Evolutionary conservation across 2,888 invertebrate genomes (phyloP), one percentile per base, ranked within the genome.

Genomic region (Hypena proboscidalis): DNA sequence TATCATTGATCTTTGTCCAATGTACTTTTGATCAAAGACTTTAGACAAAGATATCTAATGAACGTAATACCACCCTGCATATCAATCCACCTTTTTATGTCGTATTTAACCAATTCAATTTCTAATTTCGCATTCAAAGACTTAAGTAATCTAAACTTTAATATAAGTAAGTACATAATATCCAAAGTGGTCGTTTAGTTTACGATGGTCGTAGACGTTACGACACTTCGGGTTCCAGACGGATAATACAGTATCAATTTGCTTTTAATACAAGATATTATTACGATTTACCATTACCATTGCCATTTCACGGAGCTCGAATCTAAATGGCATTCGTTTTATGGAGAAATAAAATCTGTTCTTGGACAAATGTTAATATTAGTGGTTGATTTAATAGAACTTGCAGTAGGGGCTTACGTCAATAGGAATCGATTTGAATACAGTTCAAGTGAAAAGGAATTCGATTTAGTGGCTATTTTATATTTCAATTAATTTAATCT

Each of bases 181-280:
- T 46, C 45, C 41, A 39, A 42, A 45, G 17, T 33, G 26, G 49
- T 43, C 37, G 39, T 32, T 30, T 39, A 45, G 29, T 58, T 53
- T 49, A 58, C 37, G 49, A 45, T 11, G n/a, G 40, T 44, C 22
- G 34, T 34, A 37, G 34, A 43, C 40, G 44, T 55, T 49, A 54
- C 49, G 29, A 34, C 37, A 38, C 39, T 32, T 25, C 39, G 30
- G 38, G 52, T 51, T 37, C 31, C 30, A 1, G 43, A 36, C 43
- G 52, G 57, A 52, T 56, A 56, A 35, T 40, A 11, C 40, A 30
- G 38, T 56, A 51, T 39, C 42, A 37, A 27, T 42, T 56, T 23
- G 20, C 36, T 14, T 32, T 6, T 25, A 32, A 19, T 23, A 23
- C 23, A 9, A 15, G 15, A 29, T 29, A 29, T 29, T 15, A 29